These are phyloP conservation scores for Andrena bicolor DNA, from an alignment of 2,888 invertebrate species.

Conservation along the genomic window DNA sequence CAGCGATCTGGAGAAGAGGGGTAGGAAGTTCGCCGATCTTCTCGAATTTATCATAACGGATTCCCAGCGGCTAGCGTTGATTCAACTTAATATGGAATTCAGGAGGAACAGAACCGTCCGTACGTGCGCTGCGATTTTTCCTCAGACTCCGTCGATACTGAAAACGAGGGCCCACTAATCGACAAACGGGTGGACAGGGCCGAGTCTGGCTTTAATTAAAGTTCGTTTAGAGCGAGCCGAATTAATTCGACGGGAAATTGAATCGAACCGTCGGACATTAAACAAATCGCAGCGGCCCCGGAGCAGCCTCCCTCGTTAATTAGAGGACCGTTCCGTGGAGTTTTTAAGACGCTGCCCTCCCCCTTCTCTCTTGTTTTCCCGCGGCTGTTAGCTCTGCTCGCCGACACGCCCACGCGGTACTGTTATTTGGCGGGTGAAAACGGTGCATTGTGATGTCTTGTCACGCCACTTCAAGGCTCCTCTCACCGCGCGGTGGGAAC, in stretches of 20 bases:
- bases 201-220: slow-evolving; percentile 47
- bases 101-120: no score
- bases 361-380: not conserved
- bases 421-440: slow-evolving; percentile 46
- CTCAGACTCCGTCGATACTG: not conserved
- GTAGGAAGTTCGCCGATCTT: no score
- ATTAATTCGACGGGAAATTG: slow-evolving; percentile 59
- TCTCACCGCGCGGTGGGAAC: slow-evolving; percentile 26
- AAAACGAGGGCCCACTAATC: not conserved
- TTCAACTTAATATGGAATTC: no score
- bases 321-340: slow-evolving; percentile 42
- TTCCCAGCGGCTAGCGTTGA: no score
- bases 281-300: slow-evolving; percentile 45
- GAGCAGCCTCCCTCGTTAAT: slow-evolving; percentile 45
- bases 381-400: no score
- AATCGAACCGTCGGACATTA: slow-evolving; percentile 54
- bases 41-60: no score
- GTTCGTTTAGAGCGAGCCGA: slow-evolving; percentile 53
- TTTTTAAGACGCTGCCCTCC: slow-evolving; percentile 22
- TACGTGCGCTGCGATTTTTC: slow-evolving; percentile 1
- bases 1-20: no score
- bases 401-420: slow-evolving; percentile 25
- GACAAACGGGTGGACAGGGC: not conserved
- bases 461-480: slow-evolving; percentile 51
- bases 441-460: slow-evolving; percentile 58